Conservation (phyloP, 35 echinoderm and acorn worm species). For the Heliocidaris erythrogramma region DNA sequence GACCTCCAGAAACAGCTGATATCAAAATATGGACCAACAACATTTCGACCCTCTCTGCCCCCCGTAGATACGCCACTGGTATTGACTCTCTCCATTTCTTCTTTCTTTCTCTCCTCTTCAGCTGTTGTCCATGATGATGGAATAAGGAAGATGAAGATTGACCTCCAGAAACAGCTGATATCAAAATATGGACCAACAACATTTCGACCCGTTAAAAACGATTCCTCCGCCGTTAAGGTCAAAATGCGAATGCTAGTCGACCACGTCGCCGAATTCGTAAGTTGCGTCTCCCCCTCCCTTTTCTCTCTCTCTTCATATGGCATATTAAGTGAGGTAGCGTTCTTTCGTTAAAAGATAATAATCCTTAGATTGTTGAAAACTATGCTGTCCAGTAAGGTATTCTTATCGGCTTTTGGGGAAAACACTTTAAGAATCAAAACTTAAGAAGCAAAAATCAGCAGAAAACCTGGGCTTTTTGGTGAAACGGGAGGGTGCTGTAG, state of each 20-base stretch:
- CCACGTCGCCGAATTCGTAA: conserved; percentile 29
- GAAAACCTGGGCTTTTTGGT: no score
- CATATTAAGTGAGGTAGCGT: background rate
- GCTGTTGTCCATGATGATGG: background rate
- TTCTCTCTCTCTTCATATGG: background rate
- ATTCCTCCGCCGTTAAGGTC: background rate
- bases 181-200: background rate
- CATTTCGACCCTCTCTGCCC: background rate
- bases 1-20: background rate
- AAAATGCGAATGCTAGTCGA: background rate
- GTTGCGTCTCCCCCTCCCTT: background rate
- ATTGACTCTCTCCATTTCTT: no score
- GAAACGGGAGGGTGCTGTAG: no score
- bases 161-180: background rate
- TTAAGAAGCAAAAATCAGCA: no score
- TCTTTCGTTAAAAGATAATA: no score
- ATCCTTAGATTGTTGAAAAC: no score
- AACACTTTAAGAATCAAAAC: no score
- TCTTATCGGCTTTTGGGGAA: no score
- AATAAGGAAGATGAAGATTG: background rate
- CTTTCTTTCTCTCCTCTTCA: no score
- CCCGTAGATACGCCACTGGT: no score
- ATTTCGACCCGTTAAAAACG: conserved; percentile 12
- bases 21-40: background rate
- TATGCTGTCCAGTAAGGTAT: no score